A percentile compares a stretch with the other conserved stretches of the same genome.
phyloP scores from a whole-genome alignment of 2,888 invertebrate genomes.

The Amaurobius ferox region DNA sequence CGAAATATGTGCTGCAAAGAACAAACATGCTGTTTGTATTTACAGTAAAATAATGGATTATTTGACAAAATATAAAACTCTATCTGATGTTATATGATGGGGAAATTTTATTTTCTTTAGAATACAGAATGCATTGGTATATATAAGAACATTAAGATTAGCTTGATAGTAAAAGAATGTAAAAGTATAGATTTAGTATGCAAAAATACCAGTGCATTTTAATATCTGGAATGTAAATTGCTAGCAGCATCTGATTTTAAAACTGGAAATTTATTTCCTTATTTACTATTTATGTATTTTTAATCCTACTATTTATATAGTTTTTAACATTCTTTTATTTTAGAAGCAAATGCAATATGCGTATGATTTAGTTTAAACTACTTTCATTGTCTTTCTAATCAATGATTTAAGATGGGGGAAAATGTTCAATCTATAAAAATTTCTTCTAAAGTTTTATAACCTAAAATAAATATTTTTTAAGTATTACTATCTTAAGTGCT shows the following conservation, averaged over 20 bases:
- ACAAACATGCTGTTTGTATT: conserved; percentile 42
- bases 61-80: conserved; percentile 55
- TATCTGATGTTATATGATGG: conserved; percentile 66
- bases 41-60: conserved; percentile 36
- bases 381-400: too few species aligned
- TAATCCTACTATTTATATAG: too few species aligned
- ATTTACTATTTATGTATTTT: too few species aligned
- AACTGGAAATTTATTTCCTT: background rate
- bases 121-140: conserved; percentile 41
- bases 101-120: conserved; percentile 70
- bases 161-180: conserved; percentile 50
- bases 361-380: too few species aligned
- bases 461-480: too few species aligned
- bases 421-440: too few species aligned
- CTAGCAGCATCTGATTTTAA: background rate
- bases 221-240: conserved; percentile 8
- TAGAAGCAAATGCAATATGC: too few species aligned
- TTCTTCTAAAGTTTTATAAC: too few species aligned
- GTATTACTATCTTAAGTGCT: too few species aligned
- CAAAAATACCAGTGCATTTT: conserved; percentile 18
- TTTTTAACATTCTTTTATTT: too few species aligned
- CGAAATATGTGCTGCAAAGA: conserved; percentile 31
- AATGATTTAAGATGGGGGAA: too few species aligned
- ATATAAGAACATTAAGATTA: conserved; percentile 48
- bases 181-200: conserved; percentile 47